Conservation (phyloP, 2,797 vertebrate species). For the Kryptolebias ocellatus region DNA sequence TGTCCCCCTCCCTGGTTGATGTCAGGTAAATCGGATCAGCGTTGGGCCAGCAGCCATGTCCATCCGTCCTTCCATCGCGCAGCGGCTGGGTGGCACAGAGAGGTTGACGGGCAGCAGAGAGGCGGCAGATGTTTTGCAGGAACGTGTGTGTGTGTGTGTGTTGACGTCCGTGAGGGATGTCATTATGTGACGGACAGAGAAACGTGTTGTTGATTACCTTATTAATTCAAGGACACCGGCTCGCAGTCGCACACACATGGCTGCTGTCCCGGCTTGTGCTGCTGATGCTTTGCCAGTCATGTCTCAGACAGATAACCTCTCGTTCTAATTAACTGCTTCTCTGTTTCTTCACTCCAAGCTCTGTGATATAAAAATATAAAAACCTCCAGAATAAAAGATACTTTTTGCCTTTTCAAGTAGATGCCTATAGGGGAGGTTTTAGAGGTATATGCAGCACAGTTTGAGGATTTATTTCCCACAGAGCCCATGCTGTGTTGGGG, state of each 20-base stretch:
- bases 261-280: constrained; percentile 36
- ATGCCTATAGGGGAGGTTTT: constrained; percentile 37
- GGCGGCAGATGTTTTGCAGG: constrained; percentile 76
- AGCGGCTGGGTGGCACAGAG: constrained; percentile 48
- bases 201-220: constrained; percentile 75
- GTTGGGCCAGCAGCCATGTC: constrained; percentile 68
- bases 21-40: constrained; percentile 29
- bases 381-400: constrained; percentile 34
- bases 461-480: constrained; percentile 48
- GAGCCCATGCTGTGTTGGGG: constrained; percentile 46
- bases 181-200: constrained; percentile 67
- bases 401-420: constrained; percentile 29
- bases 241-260: constrained; percentile 29
- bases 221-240: constrained; percentile 78
- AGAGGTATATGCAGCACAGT: constrained; percentile 44
- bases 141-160: constrained; percentile 44
- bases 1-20: constrained; percentile 39
- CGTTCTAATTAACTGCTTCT: constrained; percentile 50
- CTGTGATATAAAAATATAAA: constrained; percentile 31
- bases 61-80: constrained; percentile 70
- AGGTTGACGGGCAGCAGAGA: constrained; percentile 71
- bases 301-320: constrained; percentile 56
- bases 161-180: constrained; percentile 68
- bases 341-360: constrained; percentile 34
- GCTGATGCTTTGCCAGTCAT: constrained; percentile 46